Percentiles rank a stretch among this genome's conserved stretches.
phyloP scores from a whole-genome alignment of 2,797 vertebrate species.

The Pangasius sanitwongsei region DNA sequence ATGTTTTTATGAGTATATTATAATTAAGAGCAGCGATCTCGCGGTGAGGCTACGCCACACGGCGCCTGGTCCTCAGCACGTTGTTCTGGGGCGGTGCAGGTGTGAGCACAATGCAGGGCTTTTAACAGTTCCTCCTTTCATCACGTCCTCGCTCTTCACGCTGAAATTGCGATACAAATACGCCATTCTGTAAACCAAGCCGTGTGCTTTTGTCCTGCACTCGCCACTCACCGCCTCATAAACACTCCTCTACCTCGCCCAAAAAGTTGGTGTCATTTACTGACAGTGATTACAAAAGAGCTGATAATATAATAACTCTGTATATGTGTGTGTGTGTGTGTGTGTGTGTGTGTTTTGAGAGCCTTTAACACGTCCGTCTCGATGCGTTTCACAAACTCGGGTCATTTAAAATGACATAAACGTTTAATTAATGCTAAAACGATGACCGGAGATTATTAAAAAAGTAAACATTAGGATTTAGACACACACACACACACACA shows the following conservation, averaged over 20 bases:
- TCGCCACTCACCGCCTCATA: constrained; percentile 18
- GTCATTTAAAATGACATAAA: neutral
- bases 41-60: neutral
- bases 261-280: constrained; percentile 24
- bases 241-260: constrained; percentile 23
- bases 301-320: constrained; percentile 25
- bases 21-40: neutral
- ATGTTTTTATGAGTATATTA: neutral
- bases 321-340: constrained; percentile 12
- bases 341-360: neutral
- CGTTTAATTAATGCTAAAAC: constrained; percentile 1
- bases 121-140: constrained; percentile 28
- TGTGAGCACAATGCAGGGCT: constrained; percentile 28
- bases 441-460: neutral
- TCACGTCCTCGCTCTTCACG: constrained; percentile 31
- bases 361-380: neutral
- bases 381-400: neutral
- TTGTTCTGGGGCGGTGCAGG: constrained; percentile 17
- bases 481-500: neutral
- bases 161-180: constrained; percentile 47
- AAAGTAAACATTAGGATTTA: neutral
- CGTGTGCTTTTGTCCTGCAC: constrained; percentile 5
- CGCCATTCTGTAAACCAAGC: constrained; percentile 39
- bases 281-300: constrained; percentile 24
- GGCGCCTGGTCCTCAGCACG: neutral